Conservation (phyloP, 2,888 invertebrate genomes). For the Willowsia nigromaculata region DNA sequence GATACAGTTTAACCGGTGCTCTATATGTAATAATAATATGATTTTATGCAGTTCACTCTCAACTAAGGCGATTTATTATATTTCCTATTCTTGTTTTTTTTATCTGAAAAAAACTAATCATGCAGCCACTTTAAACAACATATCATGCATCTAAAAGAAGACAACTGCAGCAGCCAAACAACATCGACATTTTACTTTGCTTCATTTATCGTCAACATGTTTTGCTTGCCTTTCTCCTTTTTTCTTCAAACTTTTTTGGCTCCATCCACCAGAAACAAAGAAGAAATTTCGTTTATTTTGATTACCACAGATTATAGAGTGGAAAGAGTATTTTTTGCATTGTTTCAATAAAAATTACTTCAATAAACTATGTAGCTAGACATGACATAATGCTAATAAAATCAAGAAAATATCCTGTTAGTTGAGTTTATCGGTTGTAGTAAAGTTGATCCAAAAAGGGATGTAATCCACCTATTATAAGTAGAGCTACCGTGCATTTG, state of each 20-base stretch:
- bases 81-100: slow-evolving; percentile 36
- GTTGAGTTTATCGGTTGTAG: background rate
- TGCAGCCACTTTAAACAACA: background rate
- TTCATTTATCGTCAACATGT: background rate
- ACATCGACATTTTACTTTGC: background rate
- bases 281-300: slow-evolving; percentile 65
- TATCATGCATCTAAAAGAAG: background rate
- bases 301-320: slow-evolving; percentile 63
- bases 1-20: slow-evolving; percentile 57
- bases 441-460: background rate
- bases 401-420: slow-evolving; percentile 39
- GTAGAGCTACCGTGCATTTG: background rate
- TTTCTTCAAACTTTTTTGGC: background rate
- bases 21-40: slow-evolving; percentile 1
- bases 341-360: slow-evolving; percentile 62
- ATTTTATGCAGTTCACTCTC: slow-evolving; percentile 39
- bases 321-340: slow-evolving; percentile 56
- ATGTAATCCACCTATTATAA: background rate
- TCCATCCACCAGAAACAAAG: slow-evolving; percentile 16
- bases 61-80: slow-evolving; percentile 41
- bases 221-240: background rate
- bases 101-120: background rate
- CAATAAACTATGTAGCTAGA: slow-evolving; percentile 58
- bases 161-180: background rate
- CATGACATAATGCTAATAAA: slow-evolving; percentile 67